These are phyloP conservation scores for Desmophyllum pertusum DNA, from an alignment of 92 coral and sea anemone genomes.

Conservation along the genomic window DNA sequence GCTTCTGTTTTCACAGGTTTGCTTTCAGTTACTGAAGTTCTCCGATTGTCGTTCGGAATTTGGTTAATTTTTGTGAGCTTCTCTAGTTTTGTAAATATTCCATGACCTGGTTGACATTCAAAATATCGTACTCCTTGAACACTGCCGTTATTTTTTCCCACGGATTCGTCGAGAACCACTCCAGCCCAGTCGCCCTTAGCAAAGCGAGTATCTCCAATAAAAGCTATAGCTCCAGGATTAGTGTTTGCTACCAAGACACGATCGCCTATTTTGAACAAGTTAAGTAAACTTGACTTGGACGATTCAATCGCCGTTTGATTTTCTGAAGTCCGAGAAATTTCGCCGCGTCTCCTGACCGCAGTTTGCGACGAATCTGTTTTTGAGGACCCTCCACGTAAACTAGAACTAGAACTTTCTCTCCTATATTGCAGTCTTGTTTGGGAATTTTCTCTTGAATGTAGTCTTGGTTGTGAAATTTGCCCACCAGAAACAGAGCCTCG, in stretches of 20 bases:
- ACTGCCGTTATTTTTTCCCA: slow-evolving; percentile 93
- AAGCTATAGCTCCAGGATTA: slow-evolving; percentile 93
- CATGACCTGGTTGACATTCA: slow-evolving; percentile 85
- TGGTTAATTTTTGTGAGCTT: slow-evolving; percentile 86
- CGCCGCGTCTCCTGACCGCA: slow-evolving; percentile 61
- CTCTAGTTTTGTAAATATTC: slow-evolving; percentile 92
- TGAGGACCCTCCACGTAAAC: slow-evolving; percentile 74
- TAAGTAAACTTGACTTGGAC: slow-evolving; percentile 65
- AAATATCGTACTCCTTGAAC: slow-evolving; percentile 96
- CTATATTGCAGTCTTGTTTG: slow-evolving; percentile 68
- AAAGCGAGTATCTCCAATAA: slow-evolving; percentile 93
- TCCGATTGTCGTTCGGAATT: slow-evolving; percentile 50
- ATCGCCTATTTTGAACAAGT: slow-evolving; percentile 85
- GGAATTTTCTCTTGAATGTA: slow-evolving; percentile 77
- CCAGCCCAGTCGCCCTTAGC: slow-evolving; percentile 99
- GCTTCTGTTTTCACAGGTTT: slow-evolving; percentile 45
- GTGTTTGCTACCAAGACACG: slow-evolving; percentile 94
- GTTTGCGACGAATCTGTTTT: slow-evolving; percentile 58
- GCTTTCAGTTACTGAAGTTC: slow-evolving; percentile 39
- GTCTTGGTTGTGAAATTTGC: slow-evolving; percentile 61
- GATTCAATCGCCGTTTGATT: slow-evolving; percentile 45
- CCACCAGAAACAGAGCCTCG: slow-evolving; percentile 71
- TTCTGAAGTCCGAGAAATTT: slow-evolving; percentile 47
- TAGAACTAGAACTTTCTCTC: slow-evolving; percentile 85
- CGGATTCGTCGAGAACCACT: slow-evolving; percentile 82